Evolutionary conservation across 2,797 vertebrate genomes (phyloP), one percentile per base, ranked within the genome.

Genomic region (Diglossa cyanea): DNA sequence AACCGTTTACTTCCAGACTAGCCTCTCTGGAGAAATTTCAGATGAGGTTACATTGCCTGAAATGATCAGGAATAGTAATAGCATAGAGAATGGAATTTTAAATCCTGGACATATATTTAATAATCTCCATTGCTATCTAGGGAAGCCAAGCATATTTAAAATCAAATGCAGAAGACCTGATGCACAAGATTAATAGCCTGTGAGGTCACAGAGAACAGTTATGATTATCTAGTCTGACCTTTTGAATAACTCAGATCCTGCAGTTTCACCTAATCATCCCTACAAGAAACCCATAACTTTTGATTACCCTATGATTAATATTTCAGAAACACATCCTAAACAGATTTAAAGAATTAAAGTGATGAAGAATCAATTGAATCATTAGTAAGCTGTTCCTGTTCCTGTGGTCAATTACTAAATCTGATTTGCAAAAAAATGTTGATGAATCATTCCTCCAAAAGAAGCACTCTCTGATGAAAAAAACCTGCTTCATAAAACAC

Each of bases 201-300:
- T 93, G 85, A 93, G 89, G 89, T 91, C 82, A 93, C 5, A 6
- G 40, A 89, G 54, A 71, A 73, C 62, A 62, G 72, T 39, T 78
- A 80, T 50, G 81, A 91, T 93, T 88, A 94, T 83, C 54, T 88
- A 75, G 35, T 90, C 50, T 91, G 88, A 89, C 93, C 91, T 96
- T 94, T 79, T 65, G 58, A 88, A 83, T 90, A 92, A 89, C 81
- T 87, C 77, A 47, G 35, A 92, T 71, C 30, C 58, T 90, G 78
- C 58, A 77, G 78, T 92, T 92, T 85, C 75, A 75, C 72, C 71
- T 89, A 92, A 92, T 95, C 58, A 70, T 89, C 40, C 51, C 39
- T 78, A 35, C 30, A 70, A 37, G 26, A 81, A 91, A 39, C 40
- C 24, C 42, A 70, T 91, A 86, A 88, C 21, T 94, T 94, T n/a